These are phyloP conservation scores for Marasmarcha lunaedactyla DNA, from an alignment of 2,888 invertebrate genomes.

Conservation along the genomic window DNA sequence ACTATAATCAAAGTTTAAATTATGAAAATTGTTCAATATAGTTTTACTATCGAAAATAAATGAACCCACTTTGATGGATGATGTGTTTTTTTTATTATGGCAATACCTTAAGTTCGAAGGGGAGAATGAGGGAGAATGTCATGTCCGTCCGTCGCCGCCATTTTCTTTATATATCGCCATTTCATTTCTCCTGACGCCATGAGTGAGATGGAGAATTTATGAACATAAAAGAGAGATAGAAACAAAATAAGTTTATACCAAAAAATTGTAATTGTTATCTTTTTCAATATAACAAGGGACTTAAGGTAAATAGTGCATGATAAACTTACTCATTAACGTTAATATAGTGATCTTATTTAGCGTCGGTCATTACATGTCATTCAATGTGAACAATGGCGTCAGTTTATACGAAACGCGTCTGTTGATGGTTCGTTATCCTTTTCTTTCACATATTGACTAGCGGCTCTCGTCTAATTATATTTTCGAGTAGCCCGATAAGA, in stretches of 20 bases:
- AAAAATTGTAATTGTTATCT: not conserved
- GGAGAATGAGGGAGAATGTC: too few species aligned
- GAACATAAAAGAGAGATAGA: conserved; percentile 63
- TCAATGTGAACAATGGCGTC: conserved; percentile 53
- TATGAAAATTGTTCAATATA: too few species aligned
- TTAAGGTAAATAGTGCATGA: not conserved
- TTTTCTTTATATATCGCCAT: conserved; percentile 67
- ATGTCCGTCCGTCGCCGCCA: too few species aligned
- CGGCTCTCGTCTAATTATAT: conserved; percentile 62
- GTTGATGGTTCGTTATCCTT: conserved; percentile 67
- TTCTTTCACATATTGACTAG: conserved; percentile 67
- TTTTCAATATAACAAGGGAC: not conserved
- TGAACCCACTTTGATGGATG: too few species aligned
- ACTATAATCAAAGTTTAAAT: too few species aligned
- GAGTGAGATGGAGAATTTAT: conserved; percentile 55
- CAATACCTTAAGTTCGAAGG: too few species aligned
- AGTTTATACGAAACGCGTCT: conserved; percentile 52
- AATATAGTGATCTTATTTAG: conserved; percentile 20
- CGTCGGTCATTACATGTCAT: conserved; percentile 26
- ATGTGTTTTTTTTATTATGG: too few species aligned
- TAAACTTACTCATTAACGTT: not conserved
- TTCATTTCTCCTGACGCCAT: conserved; percentile 42
- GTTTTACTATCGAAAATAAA: too few species aligned
- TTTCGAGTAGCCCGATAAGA: conserved; percentile 62
- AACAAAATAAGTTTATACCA: conserved; percentile 39